These are phyloP conservation scores for Cheumatopsyche charites DNA, from an alignment of 1,140 invertebrate genomes.

Conservation along the genomic window DNA sequence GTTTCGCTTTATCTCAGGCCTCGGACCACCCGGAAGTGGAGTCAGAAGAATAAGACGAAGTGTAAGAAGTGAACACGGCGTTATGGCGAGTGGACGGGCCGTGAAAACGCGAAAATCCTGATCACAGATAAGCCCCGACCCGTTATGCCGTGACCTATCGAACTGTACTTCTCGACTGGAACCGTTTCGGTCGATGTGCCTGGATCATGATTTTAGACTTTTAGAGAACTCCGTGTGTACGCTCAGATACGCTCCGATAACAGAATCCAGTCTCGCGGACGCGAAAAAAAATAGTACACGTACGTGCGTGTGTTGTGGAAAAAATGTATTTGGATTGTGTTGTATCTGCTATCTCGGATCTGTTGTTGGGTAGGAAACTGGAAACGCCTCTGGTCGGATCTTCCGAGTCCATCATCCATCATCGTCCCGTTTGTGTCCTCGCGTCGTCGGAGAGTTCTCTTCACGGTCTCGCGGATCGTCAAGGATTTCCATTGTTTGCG, in stretches of 20 bases:
- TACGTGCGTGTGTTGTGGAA: neutral
- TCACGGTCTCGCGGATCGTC: no score
- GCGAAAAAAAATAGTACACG: neutral
- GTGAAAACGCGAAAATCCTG: slow-evolving; percentile 25
- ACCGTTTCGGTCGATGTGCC: slow-evolving; percentile 20
- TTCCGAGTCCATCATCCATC: no score
- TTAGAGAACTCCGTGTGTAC: neutral
- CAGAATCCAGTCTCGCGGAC: slow-evolving; percentile 1
- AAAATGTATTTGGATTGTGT: neutral
- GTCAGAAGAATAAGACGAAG: no score
- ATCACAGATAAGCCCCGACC: slow-evolving; percentile 18
- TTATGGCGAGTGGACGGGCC: slow-evolving; percentile 2
- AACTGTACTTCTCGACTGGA: slow-evolving; percentile 18
- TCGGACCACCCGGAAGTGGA: no score
- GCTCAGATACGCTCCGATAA: slow-evolving; percentile 12
- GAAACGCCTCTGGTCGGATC: no score
- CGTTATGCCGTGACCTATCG: slow-evolving; percentile 23
- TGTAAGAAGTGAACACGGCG: no score
- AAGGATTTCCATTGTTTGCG: no score
- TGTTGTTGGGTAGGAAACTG: slow-evolving; percentile 11
- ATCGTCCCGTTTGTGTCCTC: no score
- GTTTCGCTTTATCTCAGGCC: no score
- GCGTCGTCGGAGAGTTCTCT: no score
- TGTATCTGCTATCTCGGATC: neutral
- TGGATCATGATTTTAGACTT: slow-evolving; percentile 1